Conservation (phyloP, 1,140 invertebrate genomes). For the Meloidogyne hapla region DNA sequence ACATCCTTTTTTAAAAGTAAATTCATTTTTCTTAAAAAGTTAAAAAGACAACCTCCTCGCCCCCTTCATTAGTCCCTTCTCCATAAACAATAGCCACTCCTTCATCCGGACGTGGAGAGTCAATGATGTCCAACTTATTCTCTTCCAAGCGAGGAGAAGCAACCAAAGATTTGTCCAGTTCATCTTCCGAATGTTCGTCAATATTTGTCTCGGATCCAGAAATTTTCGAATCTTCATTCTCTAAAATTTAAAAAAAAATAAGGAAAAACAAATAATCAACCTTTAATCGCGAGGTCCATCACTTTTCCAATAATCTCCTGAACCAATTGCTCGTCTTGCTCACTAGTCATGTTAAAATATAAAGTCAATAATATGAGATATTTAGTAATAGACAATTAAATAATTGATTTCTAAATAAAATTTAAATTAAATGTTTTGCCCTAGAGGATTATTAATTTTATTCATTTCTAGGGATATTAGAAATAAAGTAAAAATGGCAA, state of each 20-base stretch:
- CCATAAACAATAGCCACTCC: too few relatives aligned
- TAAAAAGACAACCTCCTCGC: too few relatives aligned
- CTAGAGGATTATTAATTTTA: too few relatives aligned
- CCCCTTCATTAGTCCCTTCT: too few relatives aligned
- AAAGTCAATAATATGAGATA: not conserved
- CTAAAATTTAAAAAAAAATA: constrained; percentile 1
- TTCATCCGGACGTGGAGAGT: too few relatives aligned
- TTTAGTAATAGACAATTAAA: not conserved
- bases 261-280: not conserved
- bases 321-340: constrained; percentile 19
- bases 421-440: not conserved
- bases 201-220: too few relatives aligned
- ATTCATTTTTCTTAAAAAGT: too few relatives aligned
- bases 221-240: not conserved
- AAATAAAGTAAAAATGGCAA: too few relatives aligned
- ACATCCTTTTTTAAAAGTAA: too few relatives aligned
- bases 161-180: not conserved
- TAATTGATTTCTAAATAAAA: not conserved
- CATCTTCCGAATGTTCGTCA: too few relatives aligned
- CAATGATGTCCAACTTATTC: too few relatives aligned
- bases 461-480: too few relatives aligned
- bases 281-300: not conserved
- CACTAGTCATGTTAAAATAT: not conserved
- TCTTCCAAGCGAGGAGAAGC: not conserved
- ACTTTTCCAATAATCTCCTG: constrained; percentile 21